Evolutionary conservation across 2,797 vertebrate species (phyloP).

Genomic region (Dicrostonyx torquatus): DNA sequence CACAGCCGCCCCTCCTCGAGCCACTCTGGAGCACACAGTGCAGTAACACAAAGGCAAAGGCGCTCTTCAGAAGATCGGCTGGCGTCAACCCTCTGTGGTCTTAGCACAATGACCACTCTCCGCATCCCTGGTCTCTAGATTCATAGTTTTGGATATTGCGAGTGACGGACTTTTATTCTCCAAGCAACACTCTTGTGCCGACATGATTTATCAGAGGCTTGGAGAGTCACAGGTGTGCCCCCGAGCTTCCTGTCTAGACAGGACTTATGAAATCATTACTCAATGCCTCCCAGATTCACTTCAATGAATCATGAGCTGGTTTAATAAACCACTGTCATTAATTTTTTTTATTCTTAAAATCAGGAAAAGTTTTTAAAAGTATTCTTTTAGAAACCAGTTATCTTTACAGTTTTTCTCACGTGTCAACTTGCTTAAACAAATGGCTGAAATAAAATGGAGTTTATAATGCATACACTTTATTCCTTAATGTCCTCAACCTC

Average conservation of each 20-base stretch:
- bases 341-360: constrained; percentile 48
- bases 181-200: not conserved
- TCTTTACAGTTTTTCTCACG: not conserved
- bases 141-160: constrained; percentile 16
- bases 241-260: constrained; percentile 67
- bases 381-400: not conserved
- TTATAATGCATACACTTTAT: not conserved
- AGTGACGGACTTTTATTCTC: constrained; percentile 33
- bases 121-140: not conserved
- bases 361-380: not conserved
- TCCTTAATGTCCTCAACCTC: not conserved
- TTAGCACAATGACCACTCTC: not conserved
- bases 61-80: not conserved
- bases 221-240: constrained; percentile 55
- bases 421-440: constrained; percentile 24
- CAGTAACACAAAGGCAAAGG: not conserved
- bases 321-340: constrained; percentile 8
- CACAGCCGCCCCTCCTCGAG: not conserved
- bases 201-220: constrained; percentile 32
- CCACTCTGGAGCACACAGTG: not conserved
- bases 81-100: not conserved
- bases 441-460: constrained; percentile 31
- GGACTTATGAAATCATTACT: constrained; percentile 57
- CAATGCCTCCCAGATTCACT: constrained; percentile 42
- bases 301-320: constrained; percentile 37